Percentiles rank a stretch among this genome's conserved stretches.
Evolutionary conservation across 1,140 invertebrate species (phyloP).

Genomic region (Trichonephila clavata): DNA sequence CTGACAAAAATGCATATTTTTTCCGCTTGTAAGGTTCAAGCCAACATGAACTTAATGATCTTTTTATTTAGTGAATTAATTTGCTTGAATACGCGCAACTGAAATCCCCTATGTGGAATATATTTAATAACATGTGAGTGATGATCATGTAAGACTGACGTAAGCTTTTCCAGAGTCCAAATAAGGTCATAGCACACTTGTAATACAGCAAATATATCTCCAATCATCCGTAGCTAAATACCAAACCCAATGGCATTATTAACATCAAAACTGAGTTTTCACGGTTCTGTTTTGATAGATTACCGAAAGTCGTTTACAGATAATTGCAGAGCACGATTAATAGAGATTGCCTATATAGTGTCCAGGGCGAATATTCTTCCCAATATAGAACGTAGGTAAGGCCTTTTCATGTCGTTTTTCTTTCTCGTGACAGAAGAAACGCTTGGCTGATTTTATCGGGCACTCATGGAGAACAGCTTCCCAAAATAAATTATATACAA

Average conservation of each 20-base stretch:
- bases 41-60: too few relatives aligned
- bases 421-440: not conserved
- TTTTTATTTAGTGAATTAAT: too few relatives aligned
- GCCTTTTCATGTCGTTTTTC: not conserved
- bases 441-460: not conserved
- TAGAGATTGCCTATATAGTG: not conserved
- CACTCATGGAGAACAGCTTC: not conserved
- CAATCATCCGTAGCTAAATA: constrained; percentile 19
- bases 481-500: not conserved
- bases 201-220: not conserved
- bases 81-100: too few relatives aligned
- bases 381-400: not conserved
- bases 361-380: not conserved
- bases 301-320: not conserved
- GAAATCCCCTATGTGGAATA: too few relatives aligned
- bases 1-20: too few relatives aligned
- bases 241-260: constrained; percentile 28
- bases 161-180: not conserved
- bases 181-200: not conserved
- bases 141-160: not conserved
- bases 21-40: too few relatives aligned
- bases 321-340: not conserved
- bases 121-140: not conserved
- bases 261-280: constrained; percentile 18
- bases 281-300: constrained; percentile 15